phyloP scores from a whole-genome alignment of 2,113 vertebrate genomes.

The Cricetomys ansorgei region DNA sequence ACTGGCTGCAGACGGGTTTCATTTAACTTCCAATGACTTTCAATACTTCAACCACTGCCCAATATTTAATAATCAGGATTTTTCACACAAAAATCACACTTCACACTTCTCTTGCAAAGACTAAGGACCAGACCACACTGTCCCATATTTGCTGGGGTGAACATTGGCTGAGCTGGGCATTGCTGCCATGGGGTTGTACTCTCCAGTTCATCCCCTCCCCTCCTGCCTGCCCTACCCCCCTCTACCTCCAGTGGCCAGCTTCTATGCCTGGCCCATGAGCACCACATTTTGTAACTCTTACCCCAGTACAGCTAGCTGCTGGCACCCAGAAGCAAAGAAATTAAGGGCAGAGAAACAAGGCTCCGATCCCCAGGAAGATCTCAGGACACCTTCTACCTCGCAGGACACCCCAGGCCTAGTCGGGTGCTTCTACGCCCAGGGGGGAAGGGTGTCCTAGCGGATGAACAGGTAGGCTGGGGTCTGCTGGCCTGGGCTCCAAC shows the following conservation, averaged over 20 bases:
- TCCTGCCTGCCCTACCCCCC: fast-evolving
- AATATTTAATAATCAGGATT: neutral
- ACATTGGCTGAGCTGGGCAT: neutral
- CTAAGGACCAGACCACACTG: neutral
- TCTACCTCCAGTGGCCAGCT: neutral
- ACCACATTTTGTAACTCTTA: neutral
- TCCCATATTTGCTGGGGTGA: neutral
- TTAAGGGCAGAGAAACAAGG: neutral
- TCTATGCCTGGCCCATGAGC: fast-evolving
- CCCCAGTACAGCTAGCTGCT: neutral
- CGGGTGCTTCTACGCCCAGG: fast-evolving
- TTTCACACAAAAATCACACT: neutral
- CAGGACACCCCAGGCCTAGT: neutral
- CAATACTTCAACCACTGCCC: neutral
- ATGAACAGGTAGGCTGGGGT: neutral
- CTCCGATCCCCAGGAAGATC: neutral
- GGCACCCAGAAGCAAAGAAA: neutral
- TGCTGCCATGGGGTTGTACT: fast-evolving
- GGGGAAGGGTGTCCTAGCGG: too few species aligned
- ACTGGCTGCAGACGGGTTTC: neutral
- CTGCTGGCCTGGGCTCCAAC: neutral
- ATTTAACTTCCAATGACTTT: neutral
- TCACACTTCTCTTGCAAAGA: constrained; percentile 42
- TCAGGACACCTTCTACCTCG: neutral
- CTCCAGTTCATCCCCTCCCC: too few species aligned